Conservation (phyloP, 2,113 vertebrate species). For the Condylura cristata region DNA sequence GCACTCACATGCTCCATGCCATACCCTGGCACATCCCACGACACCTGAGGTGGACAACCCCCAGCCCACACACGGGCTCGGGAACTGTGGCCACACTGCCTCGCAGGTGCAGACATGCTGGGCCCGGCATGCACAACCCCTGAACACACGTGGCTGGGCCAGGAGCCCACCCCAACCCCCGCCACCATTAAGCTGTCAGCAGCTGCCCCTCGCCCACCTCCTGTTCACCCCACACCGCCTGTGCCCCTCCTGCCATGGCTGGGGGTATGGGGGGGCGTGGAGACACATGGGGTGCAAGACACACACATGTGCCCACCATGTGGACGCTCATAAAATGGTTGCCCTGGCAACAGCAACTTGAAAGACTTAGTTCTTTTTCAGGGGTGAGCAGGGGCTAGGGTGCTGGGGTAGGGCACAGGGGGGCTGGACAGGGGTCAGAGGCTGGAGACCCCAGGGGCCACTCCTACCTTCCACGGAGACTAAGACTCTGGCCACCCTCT, state of each 20-base stretch:
- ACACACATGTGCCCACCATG: constrained; percentile 79
- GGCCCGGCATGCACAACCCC: neutral
- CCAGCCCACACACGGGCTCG: too few relatives aligned
- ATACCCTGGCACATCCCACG: too few relatives aligned
- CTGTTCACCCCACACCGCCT: neutral
- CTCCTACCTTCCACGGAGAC: neutral
- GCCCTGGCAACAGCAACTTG: constrained; percentile 55
- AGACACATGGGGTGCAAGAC: constrained; percentile 60
- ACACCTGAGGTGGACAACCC: too few relatives aligned
- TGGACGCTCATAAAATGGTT: constrained; percentile 57
- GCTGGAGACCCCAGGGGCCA: neutral
- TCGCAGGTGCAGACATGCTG: neutral
- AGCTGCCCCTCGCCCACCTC: constrained; percentile 14
- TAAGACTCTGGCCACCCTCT: too few relatives aligned
- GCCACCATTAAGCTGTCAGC: constrained; percentile 60
- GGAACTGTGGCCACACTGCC: neutral
- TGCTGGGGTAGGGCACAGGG: neutral
- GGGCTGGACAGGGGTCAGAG: neutral
- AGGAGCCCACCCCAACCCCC: neutral
- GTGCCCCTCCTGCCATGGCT: neutral
- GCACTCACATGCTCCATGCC: too few relatives aligned
- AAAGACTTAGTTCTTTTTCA: neutral
- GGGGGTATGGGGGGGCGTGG: neutral
- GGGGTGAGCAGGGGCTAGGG: neutral
- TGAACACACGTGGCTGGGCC: neutral